phyloP scores from a whole-genome alignment of 2,888 invertebrate species.

The Tinea semifulvella region DNA sequence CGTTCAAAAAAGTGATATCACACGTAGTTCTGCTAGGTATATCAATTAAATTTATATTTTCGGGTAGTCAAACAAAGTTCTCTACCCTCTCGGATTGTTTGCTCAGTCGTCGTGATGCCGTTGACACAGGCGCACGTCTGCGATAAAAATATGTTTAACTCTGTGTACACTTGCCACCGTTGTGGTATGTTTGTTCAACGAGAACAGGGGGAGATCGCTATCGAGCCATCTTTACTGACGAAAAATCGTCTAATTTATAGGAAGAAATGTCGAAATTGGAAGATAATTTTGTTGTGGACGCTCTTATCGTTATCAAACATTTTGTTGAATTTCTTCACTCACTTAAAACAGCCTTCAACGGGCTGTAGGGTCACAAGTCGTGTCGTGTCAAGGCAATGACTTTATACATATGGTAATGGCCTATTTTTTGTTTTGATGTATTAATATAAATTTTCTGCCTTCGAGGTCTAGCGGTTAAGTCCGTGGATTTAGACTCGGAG shows the following conservation, averaged over 20 bases:
- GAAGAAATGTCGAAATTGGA: too few relatives aligned
- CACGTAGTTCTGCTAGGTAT: constrained; percentile 22
- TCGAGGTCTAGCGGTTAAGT: too few relatives aligned
- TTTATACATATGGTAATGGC: too few relatives aligned
- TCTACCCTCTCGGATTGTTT: constrained; percentile 47
- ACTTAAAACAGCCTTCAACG: too few relatives aligned
- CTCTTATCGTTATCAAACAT: too few relatives aligned
- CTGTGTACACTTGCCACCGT: constrained; percentile 46
- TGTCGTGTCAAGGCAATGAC: too few relatives aligned
- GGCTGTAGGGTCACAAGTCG: too few relatives aligned
- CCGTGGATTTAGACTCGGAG: too few relatives aligned
- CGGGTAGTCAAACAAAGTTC: constrained; percentile 15
- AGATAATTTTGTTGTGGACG: neutral
- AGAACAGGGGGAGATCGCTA: constrained; percentile 15
- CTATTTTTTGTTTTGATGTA: too few relatives aligned
- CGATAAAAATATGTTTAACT: constrained; percentile 58
- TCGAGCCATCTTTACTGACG: constrained; percentile 10
- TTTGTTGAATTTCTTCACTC: too few relatives aligned
- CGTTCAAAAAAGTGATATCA: too few relatives aligned
- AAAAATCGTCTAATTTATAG: constrained; percentile 1
- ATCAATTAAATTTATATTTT: constrained; percentile 45
- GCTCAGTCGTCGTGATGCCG: constrained; percentile 34
- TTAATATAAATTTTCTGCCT: too few relatives aligned
- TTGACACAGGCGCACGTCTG: constrained; percentile 42
- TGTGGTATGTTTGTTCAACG: constrained; percentile 16